Evolutionary conservation across 2,888 invertebrate genomes (phyloP), one percentile per base, ranked within the genome.

Genomic region (Drosophila ustulata): DNA sequence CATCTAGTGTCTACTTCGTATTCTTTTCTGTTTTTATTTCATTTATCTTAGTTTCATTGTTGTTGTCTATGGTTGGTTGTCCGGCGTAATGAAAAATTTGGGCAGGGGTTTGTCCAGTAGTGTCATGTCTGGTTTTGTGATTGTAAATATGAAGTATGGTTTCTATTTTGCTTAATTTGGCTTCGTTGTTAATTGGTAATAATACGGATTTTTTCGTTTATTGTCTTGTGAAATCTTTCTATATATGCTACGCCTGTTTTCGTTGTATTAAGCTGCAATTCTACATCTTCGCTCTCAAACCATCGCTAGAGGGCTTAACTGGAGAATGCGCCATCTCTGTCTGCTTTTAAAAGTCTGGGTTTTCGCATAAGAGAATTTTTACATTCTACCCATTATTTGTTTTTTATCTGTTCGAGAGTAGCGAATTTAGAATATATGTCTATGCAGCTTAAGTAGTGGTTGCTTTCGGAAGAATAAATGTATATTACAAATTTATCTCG

Each of bases 381-480:
- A 26, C 46, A 46, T 46, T 46, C 26, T 46, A 46, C 6, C 28
- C 28, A 46, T 4, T 46, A 28, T 46, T 26, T 46, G 23, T 3
- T 32, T 9, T 26, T 26, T 1, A 46, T 46, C n/a, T 28, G 8
- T 46, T 46, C 26, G 4, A 28, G n/a, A 9, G 46, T 28, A 9
- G 32, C 32, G 8, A 32, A 32, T 32, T 28, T 50, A 23, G 50
- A 50, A 6, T 50, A 50, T 8, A 50, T 50, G 6, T 50, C 50
- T 2, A 50, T 34, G 11, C 32, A 23, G 6, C 32, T 50, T 6
- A 34, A 6, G 4, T 50, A 50, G 11, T 50, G 32, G 0, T 50
- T 50, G 4, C 50, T 18, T 34, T 50, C 32, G 11, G 50, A 50
- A 34, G 50, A 34, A 50, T 50, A 23, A 6, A 50, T 50, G 32